These are phyloP conservation scores for Rhyacophila evoluta DNA, from an alignment of 2,888 invertebrate species.

Conservation along the genomic window DNA sequence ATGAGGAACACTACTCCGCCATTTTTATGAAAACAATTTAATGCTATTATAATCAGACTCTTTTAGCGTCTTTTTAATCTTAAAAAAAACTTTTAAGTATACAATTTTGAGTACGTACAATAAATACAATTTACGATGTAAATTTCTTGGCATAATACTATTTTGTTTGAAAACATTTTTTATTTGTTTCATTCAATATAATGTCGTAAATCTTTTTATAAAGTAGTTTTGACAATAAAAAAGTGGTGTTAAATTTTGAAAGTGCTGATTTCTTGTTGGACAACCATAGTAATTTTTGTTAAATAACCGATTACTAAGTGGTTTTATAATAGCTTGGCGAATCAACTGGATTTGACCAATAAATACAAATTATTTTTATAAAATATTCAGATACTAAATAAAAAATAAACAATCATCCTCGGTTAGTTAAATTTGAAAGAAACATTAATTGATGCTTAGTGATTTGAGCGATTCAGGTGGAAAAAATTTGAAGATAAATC, in stretches of 20 bases:
- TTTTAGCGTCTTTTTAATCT: background rate
- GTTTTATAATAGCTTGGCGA: background rate
- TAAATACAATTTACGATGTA: background rate
- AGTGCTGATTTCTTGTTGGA: background rate
- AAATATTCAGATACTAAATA: too few relatives aligned
- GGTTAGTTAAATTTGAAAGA: too few relatives aligned
- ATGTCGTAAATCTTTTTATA: background rate
- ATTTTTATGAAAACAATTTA: background rate
- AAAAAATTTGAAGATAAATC: too few relatives aligned
- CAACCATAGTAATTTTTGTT: background rate
- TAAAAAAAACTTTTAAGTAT: background rate
- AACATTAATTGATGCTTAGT: too few relatives aligned
- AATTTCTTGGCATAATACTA: background rate
- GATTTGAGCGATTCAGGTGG: too few relatives aligned
- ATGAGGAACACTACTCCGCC: background rate
- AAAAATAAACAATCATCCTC: too few relatives aligned
- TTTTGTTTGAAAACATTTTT: background rate
- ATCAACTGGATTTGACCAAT: too few relatives aligned
- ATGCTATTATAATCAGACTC: background rate
- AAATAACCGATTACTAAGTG: slow-evolving; percentile 3
- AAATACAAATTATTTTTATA: too few relatives aligned
- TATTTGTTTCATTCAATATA: background rate
- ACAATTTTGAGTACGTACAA: background rate
- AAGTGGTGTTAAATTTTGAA: background rate
- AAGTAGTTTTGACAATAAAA: slow-evolving; percentile 23